Evolutionary conservation across 2,888 invertebrate genomes (phyloP).

Genomic region (Drosophila paramelanica): DNA sequence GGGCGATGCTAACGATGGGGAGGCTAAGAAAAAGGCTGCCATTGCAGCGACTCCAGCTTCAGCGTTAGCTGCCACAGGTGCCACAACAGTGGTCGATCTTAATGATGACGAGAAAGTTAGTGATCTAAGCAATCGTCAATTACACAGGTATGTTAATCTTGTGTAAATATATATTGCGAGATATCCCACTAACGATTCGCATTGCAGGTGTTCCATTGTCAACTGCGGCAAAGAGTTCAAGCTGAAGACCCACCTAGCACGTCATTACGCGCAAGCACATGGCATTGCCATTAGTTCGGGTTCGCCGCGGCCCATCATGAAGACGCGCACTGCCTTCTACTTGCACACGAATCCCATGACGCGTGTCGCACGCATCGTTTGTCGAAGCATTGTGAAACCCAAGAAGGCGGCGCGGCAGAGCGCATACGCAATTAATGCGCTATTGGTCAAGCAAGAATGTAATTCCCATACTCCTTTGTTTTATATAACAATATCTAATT

Average conservation of each 20-base stretch:
- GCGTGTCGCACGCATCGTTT: slow-evolving; percentile 93
- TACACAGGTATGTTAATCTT: slow-evolving; percentile 78
- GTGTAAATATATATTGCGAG: not conserved
- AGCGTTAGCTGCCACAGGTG: slow-evolving; percentile 45
- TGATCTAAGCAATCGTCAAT: slow-evolving; percentile 84
- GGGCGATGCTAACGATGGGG: slow-evolving; percentile 86
- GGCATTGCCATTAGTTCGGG: slow-evolving; percentile 89
- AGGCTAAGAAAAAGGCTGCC: slow-evolving; percentile 84
- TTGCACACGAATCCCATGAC: slow-evolving; percentile 96
- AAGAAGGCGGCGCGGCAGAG: slow-evolving; percentile 96
- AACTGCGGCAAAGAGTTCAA: slow-evolving; percentile 98
- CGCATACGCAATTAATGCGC: slow-evolving; percentile 90
- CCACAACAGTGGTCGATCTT: slow-evolving; percentile 67
- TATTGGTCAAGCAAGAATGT: slow-evolving; percentile 95
- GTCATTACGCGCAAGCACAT: slow-evolving; percentile 97
- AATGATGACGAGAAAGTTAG: slow-evolving; percentile 86
- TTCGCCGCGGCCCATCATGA: slow-evolving; percentile 97
- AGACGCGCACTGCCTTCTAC: slow-evolving; percentile 98
- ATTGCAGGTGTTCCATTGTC: slow-evolving; percentile 93
- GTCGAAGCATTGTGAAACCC: slow-evolving; percentile 92
- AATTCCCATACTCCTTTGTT: slow-evolving; percentile 79
- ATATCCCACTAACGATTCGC: not conserved
- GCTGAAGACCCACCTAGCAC: slow-evolving; percentile 95
- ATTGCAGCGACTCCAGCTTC: slow-evolving; percentile 43
- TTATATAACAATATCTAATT: not conserved